phyloP scores from a whole-genome alignment of 1,140 invertebrate genomes.

The Aphaenogaster rudis region DNA sequence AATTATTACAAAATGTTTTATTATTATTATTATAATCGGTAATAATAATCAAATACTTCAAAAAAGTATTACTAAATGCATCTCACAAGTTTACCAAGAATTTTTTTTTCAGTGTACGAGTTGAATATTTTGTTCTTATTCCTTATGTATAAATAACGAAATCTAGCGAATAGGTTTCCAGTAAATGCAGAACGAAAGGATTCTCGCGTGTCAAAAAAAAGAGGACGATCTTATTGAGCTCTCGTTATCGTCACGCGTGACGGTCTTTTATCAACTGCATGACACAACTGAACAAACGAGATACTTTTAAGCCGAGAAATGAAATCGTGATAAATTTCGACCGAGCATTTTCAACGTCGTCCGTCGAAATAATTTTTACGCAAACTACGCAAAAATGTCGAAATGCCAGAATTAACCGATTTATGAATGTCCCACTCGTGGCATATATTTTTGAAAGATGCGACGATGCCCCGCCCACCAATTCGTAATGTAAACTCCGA shows the following conservation, averaged over 20 bases:
- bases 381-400: neutral
- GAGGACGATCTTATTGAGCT: constrained; percentile 24
- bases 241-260: constrained; percentile 20
- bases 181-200: neutral
- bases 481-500: neutral
- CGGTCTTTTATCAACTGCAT: constrained; percentile 37
- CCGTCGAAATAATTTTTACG: neutral
- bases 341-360: neutral
- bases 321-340: neutral
- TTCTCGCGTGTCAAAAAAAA: constrained; percentile 23
- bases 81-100: too few relatives aligned
- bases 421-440: neutral
- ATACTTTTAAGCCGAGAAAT: constrained; percentile 21
- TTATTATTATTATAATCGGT: too few relatives aligned
- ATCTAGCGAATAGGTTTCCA: neutral
- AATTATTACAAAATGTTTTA: too few relatives aligned
- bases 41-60: too few relatives aligned
- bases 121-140: neutral
- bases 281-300: constrained; percentile 51
- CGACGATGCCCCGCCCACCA: neutral
- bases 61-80: too few relatives aligned
- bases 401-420: neutral
- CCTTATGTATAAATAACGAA: neutral
- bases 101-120: neutral
- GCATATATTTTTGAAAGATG: neutral